These are phyloP conservation scores for Clunio marinus DNA, from an alignment of 2,888 invertebrate genomes.

Conservation along the genomic window DNA sequence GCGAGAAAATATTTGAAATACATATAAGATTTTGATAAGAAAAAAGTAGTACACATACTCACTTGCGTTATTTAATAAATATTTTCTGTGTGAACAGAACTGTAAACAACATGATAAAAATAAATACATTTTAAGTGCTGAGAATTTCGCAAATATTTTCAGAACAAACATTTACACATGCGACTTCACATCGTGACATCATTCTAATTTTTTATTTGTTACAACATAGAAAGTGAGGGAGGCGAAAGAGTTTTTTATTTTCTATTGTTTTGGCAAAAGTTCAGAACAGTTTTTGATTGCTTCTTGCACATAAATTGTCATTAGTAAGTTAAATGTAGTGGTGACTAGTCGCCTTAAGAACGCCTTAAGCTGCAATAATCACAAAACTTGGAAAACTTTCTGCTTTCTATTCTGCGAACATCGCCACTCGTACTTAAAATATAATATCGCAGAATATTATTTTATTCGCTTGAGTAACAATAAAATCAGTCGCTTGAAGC, in stretches of 20 bases:
- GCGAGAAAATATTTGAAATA: background rate
- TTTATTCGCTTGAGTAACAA: too few species aligned
- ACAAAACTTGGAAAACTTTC: too few species aligned
- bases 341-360: too few species aligned
- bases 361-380: too few species aligned
- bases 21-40: background rate
- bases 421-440: too few species aligned
- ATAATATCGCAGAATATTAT: too few species aligned
- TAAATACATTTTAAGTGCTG: constrained; percentile 13
- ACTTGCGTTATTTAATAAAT: background rate
- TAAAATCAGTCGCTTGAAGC: too few species aligned
- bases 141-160: constrained; percentile 13
- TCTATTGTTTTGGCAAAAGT: background rate
- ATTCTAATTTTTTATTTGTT: background rate
- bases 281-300: background rate
- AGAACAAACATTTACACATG: constrained; percentile 23
- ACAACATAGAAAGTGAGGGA: background rate
- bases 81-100: background rate
- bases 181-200: constrained; percentile 2
- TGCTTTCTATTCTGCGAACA: too few species aligned
- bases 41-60: background rate
- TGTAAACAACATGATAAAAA: background rate
- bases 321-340: too few species aligned
- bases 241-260: background rate
- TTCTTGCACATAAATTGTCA: background rate